Evolutionary conservation across 2,888 invertebrate genomes (phyloP).

Genomic region (Eueremaeus valkanovi): DNA sequence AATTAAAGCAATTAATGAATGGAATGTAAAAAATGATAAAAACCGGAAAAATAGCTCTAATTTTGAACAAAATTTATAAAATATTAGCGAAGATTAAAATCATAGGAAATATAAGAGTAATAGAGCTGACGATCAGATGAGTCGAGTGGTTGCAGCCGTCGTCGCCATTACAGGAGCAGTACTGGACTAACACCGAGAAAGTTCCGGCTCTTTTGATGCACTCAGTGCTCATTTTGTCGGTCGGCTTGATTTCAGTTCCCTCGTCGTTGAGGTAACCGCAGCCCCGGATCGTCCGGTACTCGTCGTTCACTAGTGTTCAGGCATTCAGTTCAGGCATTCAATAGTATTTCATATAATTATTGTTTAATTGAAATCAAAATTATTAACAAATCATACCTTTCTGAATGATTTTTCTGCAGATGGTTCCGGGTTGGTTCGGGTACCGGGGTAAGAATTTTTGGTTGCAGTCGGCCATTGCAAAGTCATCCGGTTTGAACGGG

Average conservation of each 20-base stretch:
- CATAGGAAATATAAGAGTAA: slow-evolving; percentile 36
- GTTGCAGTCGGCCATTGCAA: slow-evolving; percentile 79
- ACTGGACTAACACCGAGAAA: slow-evolving; percentile 67
- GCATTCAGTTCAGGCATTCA: no score
- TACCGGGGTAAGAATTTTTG: slow-evolving; percentile 41
- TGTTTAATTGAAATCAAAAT: neutral
- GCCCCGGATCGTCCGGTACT: slow-evolving; percentile 61
- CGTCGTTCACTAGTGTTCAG: slow-evolving; percentile 74
- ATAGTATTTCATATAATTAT: neutral
- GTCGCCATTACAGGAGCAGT: slow-evolving; percentile 71
- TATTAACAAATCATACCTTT: slow-evolving; percentile 59
- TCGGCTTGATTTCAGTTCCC: slow-evolving; percentile 50
- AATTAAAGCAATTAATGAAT: neutral
- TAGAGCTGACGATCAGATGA: slow-evolving; percentile 36
- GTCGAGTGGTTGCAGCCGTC: slow-evolving; percentile 65
- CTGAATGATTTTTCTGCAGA: slow-evolving; percentile 78
- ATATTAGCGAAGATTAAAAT: slow-evolving; percentile 6
- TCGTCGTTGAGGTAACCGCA: slow-evolving; percentile 71
- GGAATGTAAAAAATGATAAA: neutral
- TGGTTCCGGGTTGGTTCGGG: slow-evolving; percentile 55
- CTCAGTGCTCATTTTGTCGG: slow-evolving; percentile 47
- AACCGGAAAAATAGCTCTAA: neutral
- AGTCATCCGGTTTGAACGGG: slow-evolving; percentile 76
- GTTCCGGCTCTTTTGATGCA: slow-evolving; percentile 64
- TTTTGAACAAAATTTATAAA: neutral